Evolutionary conservation across 2,113 vertebrate species (phyloP).

Genomic region (Eleginops maclovinus): DNA sequence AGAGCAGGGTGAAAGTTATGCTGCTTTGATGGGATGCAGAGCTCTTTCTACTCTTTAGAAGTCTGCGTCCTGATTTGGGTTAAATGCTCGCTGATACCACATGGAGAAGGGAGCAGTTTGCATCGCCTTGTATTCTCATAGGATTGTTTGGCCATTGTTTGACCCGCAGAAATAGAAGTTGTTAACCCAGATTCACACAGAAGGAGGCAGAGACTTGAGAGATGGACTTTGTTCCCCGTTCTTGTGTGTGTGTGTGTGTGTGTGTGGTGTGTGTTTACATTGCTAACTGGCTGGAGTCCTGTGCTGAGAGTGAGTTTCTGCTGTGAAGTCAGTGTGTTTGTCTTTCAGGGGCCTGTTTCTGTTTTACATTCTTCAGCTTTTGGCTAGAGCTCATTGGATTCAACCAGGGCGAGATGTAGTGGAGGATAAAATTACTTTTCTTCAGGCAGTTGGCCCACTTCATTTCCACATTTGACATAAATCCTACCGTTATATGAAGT

Average conservation of each 20-base stretch:
- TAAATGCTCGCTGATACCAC: not conserved
- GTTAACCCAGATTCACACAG: constrained; percentile 36
- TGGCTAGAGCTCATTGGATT: constrained; percentile 23
- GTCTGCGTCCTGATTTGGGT: constrained; percentile 1
- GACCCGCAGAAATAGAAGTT: constrained; percentile 22
- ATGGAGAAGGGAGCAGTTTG: constrained; percentile 10
- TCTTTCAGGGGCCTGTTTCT: constrained; percentile 68
- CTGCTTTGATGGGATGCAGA: constrained; percentile 47
- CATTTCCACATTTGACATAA: not conserved
- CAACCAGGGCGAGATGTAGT: constrained; percentile 22
- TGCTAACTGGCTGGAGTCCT: constrained; percentile 50
- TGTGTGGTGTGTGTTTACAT: constrained; percentile 63
- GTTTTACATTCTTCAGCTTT: constrained; percentile 65
- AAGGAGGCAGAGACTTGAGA: constrained; percentile 17
- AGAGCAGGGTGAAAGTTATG: constrained; percentile 50
- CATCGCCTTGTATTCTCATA: not conserved
- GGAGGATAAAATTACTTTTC: constrained; percentile 19
- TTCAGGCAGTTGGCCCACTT: not conserved
- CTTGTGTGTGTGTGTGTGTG: constrained; percentile 3
- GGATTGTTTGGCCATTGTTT: constrained; percentile 6
- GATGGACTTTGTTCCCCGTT: constrained; percentile 57
- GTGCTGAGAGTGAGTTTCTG: constrained; percentile 49
- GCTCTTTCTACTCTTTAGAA: not conserved
- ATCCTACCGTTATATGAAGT: not conserved
- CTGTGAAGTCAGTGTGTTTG: constrained; percentile 69